Base-by-base conservation (phyloP, 2,888 invertebrate species). In the Caenorhabditis parvicauda region DNA sequence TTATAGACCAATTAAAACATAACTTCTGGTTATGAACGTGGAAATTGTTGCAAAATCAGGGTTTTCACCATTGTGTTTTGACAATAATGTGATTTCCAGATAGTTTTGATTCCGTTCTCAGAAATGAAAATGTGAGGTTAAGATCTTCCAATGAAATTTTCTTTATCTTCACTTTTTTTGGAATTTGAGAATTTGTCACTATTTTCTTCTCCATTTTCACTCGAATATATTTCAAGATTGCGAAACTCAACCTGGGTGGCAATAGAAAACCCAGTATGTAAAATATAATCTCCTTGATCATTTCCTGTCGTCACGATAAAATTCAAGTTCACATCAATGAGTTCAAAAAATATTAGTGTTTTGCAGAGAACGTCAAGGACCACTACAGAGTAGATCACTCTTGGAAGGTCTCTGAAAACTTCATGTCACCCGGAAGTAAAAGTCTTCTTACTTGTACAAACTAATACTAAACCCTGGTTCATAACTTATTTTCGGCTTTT, bases 381-480 rank as follows among this genome's bases (percentile, higher is more conserved):
- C 14, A 59, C 57, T 21, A 64, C 41, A 9, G 58, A 39, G 42
- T 50, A 55, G 32, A 63, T 45, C 42, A 54, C 51, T 14, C 50
- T 41, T 12, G 54, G 46, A 44, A 63, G 39, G 17, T 54, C 46
- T 49, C 63, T 63, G 48, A 39, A 63, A 61, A 41, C n/a, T 42
- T 50, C 41, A 17, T 39, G 14, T 25, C 9, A 12, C 39, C 29
- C 9, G 24, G 53, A 39, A 35, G 32, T 29, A 41, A 35, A 21
- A 38, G 12, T n/a, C 14, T 27, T 42, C 54, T 39, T 39, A 58
- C 55, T 46, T 52, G 22, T 48, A 52, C 28, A 63, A 45, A 55
- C 54, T 58, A 48, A 54, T 63, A 48, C 63, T 58, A 39, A 54
- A 54, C 38, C 63, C 63, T 42, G 63, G 63, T 50, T 63, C 58